Base-by-base conservation (phyloP, 1,140 invertebrate genomes). In the Camponotus pennsylvanicus region DNA sequence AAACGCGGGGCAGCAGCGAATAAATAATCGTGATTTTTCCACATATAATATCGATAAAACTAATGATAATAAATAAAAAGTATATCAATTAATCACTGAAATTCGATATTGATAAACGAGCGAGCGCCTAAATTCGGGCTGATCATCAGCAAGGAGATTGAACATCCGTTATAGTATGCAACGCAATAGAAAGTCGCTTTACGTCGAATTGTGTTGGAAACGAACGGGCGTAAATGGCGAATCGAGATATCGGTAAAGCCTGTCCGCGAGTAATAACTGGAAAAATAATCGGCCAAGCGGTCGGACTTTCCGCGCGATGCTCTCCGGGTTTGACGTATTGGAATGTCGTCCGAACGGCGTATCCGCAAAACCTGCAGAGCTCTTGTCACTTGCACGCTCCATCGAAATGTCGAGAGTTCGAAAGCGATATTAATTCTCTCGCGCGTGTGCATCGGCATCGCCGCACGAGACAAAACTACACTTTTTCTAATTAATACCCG, bases 271-370 rank as follows among this genome's bases (percentile, higher is more conserved):
- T 88, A 90, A 90, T 90, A 90, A 90, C 89, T 78, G 75, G 83
- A 84, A 91, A 91, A 91, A 91, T 89, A 91, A 91, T 91, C 88
- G 86, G 70, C 73, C 67, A 67, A 77, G 42, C 89, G 85, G 86
- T 78, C 82, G 88, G 88, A 89, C 86, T 88, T 89, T 89, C 86
- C 82, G 66, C 84, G 52, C 82, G 88, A 76, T 75, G 73, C 77
- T 83, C 55, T 37, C 52, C 45, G 75, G 49, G 40, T 89, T 88
- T 89, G 88, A 77, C 88, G 85, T 91, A 91, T 91, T 90, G 90
- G 84, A 91, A 91, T 85, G 90, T 89, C 90, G 88, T 88, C 71
- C 77, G 73, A 64, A 59, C 69, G 82, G 71, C 79, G 77, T 88
- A 73, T 66, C 86, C 86, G 70, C 86, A 90, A 88, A 90, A 88